Evolutionary conservation across 1,140 invertebrate genomes (phyloP).

Genomic region (Lerema accius): DNA sequence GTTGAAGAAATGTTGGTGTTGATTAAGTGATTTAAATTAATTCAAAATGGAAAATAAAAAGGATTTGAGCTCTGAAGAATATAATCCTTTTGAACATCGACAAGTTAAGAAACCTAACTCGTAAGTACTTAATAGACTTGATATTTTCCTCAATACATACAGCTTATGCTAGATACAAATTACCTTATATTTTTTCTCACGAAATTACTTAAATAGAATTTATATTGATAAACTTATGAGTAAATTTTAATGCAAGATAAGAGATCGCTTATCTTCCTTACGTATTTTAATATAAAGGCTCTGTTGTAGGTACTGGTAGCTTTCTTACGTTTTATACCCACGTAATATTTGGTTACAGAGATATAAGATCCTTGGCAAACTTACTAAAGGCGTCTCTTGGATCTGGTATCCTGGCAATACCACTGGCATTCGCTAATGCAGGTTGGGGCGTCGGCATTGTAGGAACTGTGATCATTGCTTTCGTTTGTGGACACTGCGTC

Average conservation of each 20-base stretch:
- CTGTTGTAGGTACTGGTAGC: too few relatives aligned
- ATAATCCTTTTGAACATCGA: slow-evolving; percentile 87
- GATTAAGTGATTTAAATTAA: slow-evolving; percentile 30
- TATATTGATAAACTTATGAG: too few relatives aligned
- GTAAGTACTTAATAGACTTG: slow-evolving; percentile 84
- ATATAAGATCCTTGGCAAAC: slow-evolving; percentile 89
- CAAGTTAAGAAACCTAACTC: slow-evolving; percentile 85
- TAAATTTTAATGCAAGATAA: too few relatives aligned
- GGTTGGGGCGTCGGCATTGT: slow-evolving; percentile 89
- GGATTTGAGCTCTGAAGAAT: slow-evolving; percentile 61
- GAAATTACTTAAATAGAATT: too few relatives aligned
- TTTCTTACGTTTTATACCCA: too few relatives aligned
- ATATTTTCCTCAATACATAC: too few relatives aligned
- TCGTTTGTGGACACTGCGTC: slow-evolving; percentile 91
- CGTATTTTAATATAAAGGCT: too few relatives aligned
- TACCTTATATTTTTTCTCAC: too few relatives aligned
- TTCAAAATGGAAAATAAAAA: slow-evolving; percentile 33
- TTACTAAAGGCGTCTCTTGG: slow-evolving; percentile 93
- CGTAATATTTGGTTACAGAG: slow-evolving; percentile 83
- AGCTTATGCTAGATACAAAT: too few relatives aligned
- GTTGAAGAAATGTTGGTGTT: not conserved
- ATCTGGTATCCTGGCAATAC: slow-evolving; percentile 94
- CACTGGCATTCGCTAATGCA: slow-evolving; percentile 91
- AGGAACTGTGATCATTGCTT: slow-evolving; percentile 88
- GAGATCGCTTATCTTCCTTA: too few relatives aligned